Percentiles rank a stretch among this genome's conserved stretches.
These are phyloP conservation scores for Typhlichthys eigenmanni DNA, from an alignment of 2,797 vertebrate species.

Conservation along the genomic window DNA sequence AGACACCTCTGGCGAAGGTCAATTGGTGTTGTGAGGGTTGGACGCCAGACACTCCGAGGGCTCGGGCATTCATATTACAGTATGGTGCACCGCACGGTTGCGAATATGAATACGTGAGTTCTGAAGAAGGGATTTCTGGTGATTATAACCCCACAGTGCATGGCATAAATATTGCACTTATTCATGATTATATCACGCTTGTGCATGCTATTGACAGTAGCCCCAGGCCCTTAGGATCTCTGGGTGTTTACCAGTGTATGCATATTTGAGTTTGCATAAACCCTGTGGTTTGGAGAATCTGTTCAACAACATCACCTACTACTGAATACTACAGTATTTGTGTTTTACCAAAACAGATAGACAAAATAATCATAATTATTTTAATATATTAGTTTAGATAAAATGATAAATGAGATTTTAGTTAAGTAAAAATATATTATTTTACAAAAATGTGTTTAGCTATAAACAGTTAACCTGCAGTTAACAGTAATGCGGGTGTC, in stretches of 20 bases:
- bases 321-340: too few species aligned
- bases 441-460: conserved; percentile 2
- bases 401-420: conserved; percentile 7
- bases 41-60: conserved; percentile 66
- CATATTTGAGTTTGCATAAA: conserved; percentile 21
- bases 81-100: conserved; percentile 31
- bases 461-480: not conserved
- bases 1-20: not conserved
- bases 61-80: conserved; percentile 58
- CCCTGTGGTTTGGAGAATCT: not conserved
- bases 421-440: conserved; percentile 5
- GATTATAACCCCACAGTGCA: conserved; percentile 60
- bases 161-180: conserved; percentile 71
- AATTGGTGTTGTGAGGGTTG: conserved; percentile 58
- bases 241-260: conserved; percentile 11
- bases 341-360: too few species aligned
- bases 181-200: conserved; percentile 47
- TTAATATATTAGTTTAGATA: conserved; percentile 10
- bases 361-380: not conserved
- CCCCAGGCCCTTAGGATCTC: conserved; percentile 11
- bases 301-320: too few species aligned
- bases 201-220: conserved; percentile 60
- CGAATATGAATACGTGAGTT: conserved; percentile 62
- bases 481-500: too few species aligned
- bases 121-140: conserved; percentile 48